Percentiles rank a stretch among this genome's conserved stretches.
Conservation (phyloP, 1,140 invertebrate genomes). For the Latrodectus geometricus region DNA sequence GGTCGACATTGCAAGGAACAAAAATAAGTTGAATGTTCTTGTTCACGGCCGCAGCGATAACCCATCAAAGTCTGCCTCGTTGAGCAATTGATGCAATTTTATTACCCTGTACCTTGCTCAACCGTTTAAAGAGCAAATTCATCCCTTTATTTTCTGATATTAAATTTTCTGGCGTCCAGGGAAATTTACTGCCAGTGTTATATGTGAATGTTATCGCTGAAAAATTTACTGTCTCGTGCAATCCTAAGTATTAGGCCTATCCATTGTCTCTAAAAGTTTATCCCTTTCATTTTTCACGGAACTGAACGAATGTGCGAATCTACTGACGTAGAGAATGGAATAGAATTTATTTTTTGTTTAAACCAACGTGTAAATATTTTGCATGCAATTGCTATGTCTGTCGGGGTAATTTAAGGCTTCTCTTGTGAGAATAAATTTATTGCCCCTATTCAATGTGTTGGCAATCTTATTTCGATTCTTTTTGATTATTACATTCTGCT, state of each 20-base stretch:
- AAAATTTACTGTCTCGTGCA: conserved; percentile 21
- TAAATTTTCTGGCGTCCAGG: conserved; percentile 24
- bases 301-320: too few species aligned
- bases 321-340: too few species aligned
- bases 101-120: conserved; percentile 16
- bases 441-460: too few species aligned
- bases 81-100: conserved; percentile 42
- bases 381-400: too few species aligned
- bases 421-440: too few species aligned
- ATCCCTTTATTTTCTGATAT: conserved; percentile 22
- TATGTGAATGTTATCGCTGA: conserved; percentile 40
- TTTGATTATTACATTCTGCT: too few species aligned
- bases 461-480: too few species aligned
- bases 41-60: conserved; percentile 38
- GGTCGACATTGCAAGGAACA: neutral
- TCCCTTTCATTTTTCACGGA: too few species aligned
- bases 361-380: too few species aligned
- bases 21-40: conserved; percentile 50
- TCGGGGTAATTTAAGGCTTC: too few species aligned
- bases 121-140: neutral
- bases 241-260: neutral
- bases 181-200: conserved; percentile 30
- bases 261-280: neutral
- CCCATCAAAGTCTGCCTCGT: conserved; percentile 15
- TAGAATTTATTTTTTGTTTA: too few species aligned